phyloP scores from a whole-genome alignment of 2,888 invertebrate species.

The Oxyscelio sp. region DNA sequence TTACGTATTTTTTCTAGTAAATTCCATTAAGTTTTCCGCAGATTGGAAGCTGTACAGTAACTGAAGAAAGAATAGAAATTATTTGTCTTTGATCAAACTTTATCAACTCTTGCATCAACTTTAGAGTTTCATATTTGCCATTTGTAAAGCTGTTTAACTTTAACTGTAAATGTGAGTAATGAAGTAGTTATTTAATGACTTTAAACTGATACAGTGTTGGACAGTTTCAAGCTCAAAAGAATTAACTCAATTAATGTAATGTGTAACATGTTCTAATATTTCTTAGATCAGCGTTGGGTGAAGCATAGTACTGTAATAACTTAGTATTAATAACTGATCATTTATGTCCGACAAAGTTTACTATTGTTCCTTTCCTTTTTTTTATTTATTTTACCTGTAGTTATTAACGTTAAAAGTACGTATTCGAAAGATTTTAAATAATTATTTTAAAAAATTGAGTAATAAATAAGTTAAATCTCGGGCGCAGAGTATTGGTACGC shows the following conservation, averaged over 20 bases:
- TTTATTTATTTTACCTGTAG: no score
- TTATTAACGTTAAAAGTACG: no score
- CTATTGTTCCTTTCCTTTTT: no score
- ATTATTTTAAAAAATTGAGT: no score
- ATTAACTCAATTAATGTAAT: conserved; percentile 16
- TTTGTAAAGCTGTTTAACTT: neutral
- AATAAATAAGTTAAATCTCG: no score
- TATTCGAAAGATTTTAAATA: no score
- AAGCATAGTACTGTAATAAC: no score
- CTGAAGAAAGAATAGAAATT: neutral
- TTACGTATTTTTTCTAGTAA: no score
- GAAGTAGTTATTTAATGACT: neutral
- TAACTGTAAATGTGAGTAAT: neutral
- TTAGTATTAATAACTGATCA: no score
- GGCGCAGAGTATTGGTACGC: no score
- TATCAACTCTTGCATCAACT: neutral
- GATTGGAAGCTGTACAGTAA: conserved; percentile 38
- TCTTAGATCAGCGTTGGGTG: conserved; percentile 62
- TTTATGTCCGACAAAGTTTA: no score
- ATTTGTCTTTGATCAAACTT: neutral
- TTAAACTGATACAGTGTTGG: conserved; percentile 53
- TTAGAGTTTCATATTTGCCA: neutral
- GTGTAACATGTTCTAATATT: conserved; percentile 35
- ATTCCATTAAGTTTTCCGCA: conserved; percentile 56
- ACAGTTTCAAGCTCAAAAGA: conserved; percentile 28